Base-by-base conservation (phyloP, 2,113 vertebrate species). In the Sebastes fasciatus region DNA sequence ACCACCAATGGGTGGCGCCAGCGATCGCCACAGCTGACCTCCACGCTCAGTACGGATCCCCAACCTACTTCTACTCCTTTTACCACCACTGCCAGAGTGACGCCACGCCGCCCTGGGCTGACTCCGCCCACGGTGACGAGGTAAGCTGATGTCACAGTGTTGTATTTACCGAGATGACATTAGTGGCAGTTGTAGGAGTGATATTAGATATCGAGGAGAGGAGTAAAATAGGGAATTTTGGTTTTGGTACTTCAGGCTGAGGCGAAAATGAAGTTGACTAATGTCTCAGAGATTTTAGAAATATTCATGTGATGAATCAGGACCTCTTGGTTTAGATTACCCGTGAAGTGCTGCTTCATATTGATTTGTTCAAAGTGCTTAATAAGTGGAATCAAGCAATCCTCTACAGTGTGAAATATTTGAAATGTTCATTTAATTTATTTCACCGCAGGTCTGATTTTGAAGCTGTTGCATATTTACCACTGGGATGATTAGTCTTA, bases 1-100 rank as follows among this genome's bases (percentile, higher is more conserved):
- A 99, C 88, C 98, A 99, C 91, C 98, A 99, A 77, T 99, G 98
- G 98, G 98, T 99, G 92, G 98, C 98, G 0, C 98, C 98, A 0
- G 98, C 98, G 0, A 96, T 99, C 34, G 98, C 98, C 74, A 99
- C 98, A 0, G 98, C 98, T 0, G 98, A 99, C 79, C 95, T 99
- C 5, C 98, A 99, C 2, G 98, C 98, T 0, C 98, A 98, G 86
- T 99, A 99, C 7, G 98, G 98, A 19, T 99, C 98, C 0, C 97
- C 98, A 4, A 99, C 98, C 0, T 99, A 99, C 84, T 99, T 99
- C 94, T 99, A 99, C 74, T 97, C 98, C 55, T 99, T 99, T 93
- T 99, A 98, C 89, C 98, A 99, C 84, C 98, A 98, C 86, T 99
- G 98, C 92, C 98, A 98, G 89, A 98, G 97, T 42, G 97, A 98